Evolutionary conservation across 2,888 invertebrate species (phyloP), one percentile per base, ranked within the genome.

Genomic region (Muscina levida): DNA sequence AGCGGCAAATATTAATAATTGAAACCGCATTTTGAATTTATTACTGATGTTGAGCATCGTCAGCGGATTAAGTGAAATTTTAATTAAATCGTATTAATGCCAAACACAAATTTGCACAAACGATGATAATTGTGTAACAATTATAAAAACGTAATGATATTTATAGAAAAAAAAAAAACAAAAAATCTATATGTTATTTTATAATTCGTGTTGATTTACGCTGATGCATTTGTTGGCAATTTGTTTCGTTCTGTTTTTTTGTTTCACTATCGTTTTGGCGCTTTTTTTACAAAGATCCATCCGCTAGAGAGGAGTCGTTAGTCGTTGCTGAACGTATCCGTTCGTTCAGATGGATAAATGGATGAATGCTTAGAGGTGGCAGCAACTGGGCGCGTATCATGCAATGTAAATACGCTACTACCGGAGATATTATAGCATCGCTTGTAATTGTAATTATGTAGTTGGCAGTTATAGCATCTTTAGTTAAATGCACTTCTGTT

Each of bases 21-120:
- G 57, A 62, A 73, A 31, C 76, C 77, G 83, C 84, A 85, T 84
- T 79, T 78, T 82, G 24, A 44, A 59, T 76, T 77, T 62, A 46
- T 72, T 11, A 26, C 26, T 68, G 37, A 11, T 22, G 59, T 2
- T 57, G 59, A 59, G 8, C 59, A 59, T 59, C 17, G 17, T 39
- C 17, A n/a, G 17, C 37, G 39, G 37, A 59, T 59, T 39, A 17
- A 37, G 5, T 10, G 11, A 24, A 19, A 62, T 62, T n/a, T 39
- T 42, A 62, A 62, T 62, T 62, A 42, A 19, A 42, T 13, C 22
- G n/a, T 59, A 39, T 59, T 59, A 37, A 59, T 37, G 39, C 39
- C 42, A 62, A 62, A 62, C 22, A 62, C 19, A 62, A 31, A 62
- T 62, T 62, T 62, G 22, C 62, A 62, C 62, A 42, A 62, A 42